Evolutionary conservation across 2,797 vertebrate genomes (phyloP), one percentile per base, ranked within the genome.

Genomic region (Sylvilagus floridanus): DNA sequence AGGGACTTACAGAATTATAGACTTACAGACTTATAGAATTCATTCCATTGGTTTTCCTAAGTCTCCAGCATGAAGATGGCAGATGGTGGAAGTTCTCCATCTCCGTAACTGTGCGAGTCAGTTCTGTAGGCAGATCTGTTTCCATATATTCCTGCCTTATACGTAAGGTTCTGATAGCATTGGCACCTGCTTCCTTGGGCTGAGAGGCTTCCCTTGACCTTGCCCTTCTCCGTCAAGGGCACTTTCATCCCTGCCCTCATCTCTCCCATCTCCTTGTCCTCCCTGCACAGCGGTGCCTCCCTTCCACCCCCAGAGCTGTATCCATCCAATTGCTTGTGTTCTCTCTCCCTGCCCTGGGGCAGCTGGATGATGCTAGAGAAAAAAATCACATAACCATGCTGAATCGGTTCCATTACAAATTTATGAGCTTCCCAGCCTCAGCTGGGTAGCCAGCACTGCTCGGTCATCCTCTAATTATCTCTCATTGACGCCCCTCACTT

Each of bases 401-500:
- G 62, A 82, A 94, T 32, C 54, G 75, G 63, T 94, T 93, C 92
- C 73, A 78, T 94, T 77, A 91, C 65, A 84, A 52, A 84, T 94
- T 91, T 87, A 91, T 91, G 84, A 94, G 79, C 12, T 50, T n/a
- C 35, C 47, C 22, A 30, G 88, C 32, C 83, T 95, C 92, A 81
- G 79, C 57, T 32, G 62, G 77, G 28, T 63, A 32, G 63, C 54
- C 19, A 24, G 68, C 3, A 11, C 42, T n/a, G 7, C 77, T 94
- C 28, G 16, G 63, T 26, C 76, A 42, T 32, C 42, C 94, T 93
- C 73, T 63, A 76, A 88, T 84, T 12, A 68, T 57, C 52, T 92
- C 66, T 47, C 16, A 11, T 77, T 68, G 60, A 52, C 63, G 32
- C 93, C 73, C 52, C 16, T 54, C 17, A 13, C 42, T 32, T 86